Conservation (phyloP, 2,113 vertebrate species). For the Geococcyx californianus region DNA sequence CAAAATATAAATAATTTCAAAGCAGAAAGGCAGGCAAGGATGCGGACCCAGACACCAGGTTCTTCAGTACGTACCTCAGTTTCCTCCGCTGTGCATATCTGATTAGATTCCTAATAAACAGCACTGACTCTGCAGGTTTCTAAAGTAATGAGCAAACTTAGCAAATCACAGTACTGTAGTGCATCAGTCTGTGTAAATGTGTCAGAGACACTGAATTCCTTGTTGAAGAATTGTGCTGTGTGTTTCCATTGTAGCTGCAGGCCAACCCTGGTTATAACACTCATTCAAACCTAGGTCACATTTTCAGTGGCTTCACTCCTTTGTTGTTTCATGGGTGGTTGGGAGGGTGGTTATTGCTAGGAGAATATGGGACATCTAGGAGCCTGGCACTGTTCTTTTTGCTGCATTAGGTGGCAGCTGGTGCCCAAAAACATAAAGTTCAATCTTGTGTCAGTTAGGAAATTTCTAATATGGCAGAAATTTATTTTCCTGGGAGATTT, state of each 20-base stretch:
- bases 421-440: not conserved
- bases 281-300: not conserved
- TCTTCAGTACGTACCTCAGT: not conserved
- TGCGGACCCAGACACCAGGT: not conserved
- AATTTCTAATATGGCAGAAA: not conserved
- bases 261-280: rapidly evolving
- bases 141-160: not conserved
- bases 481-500: not conserved
- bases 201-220: not conserved
- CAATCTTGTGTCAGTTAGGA: not conserved
- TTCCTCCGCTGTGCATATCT: not conserved
- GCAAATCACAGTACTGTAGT: rapidly evolving
- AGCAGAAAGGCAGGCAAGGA: constrained; percentile 76
- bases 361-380: not conserved
- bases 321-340: not conserved
- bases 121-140: not conserved
- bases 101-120: rapidly evolving
- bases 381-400: not conserved
- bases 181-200: rapidly evolving
- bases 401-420: not conserved
- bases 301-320: not conserved
- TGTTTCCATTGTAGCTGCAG: not conserved
- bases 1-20: constrained; percentile 77
- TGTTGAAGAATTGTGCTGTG: not conserved
- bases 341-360: not conserved